Conservation (phyloP, 2,888 invertebrate species). For the Lamproptera curius region DNA sequence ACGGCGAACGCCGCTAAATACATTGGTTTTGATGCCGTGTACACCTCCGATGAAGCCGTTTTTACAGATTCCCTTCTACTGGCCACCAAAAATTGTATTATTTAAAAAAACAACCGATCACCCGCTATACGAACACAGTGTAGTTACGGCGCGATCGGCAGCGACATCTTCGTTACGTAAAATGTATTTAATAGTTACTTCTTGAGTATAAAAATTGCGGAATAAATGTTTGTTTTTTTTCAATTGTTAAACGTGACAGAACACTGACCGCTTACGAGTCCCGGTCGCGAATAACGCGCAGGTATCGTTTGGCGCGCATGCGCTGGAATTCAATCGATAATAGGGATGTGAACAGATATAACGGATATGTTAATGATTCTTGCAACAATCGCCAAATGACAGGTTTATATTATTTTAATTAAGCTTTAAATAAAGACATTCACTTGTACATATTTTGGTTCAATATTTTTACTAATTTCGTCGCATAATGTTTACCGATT, state of each 20-base stretch:
- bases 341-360: not conserved
- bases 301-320: constrained; percentile 5
- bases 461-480: too few species aligned
- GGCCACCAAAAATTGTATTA: constrained; percentile 20
- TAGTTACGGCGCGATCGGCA: constrained; percentile 14
- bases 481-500: too few species aligned
- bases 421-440: too few species aligned
- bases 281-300: constrained; percentile 2
- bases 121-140: constrained; percentile 20
- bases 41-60: constrained; percentile 51
- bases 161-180: constrained; percentile 19
- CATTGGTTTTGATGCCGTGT: constrained; percentile 54
- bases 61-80: constrained; percentile 41
- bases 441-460: too few species aligned
- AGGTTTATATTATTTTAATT: too few species aligned
- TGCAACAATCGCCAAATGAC: constrained; percentile 7
- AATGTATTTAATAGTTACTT: not conserved
- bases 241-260: not conserved
- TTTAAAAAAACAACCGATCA: constrained; percentile 26
- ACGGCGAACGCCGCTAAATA: constrained; percentile 59
- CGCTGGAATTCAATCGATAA: constrained; percentile 14
- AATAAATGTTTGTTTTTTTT: not conserved
- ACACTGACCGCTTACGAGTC: not conserved
- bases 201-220: not conserved
- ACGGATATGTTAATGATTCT: constrained; percentile 3